Evolutionary conservation across 1,140 invertebrate species (phyloP).

Genomic region (Panulirus ornatus): DNA sequence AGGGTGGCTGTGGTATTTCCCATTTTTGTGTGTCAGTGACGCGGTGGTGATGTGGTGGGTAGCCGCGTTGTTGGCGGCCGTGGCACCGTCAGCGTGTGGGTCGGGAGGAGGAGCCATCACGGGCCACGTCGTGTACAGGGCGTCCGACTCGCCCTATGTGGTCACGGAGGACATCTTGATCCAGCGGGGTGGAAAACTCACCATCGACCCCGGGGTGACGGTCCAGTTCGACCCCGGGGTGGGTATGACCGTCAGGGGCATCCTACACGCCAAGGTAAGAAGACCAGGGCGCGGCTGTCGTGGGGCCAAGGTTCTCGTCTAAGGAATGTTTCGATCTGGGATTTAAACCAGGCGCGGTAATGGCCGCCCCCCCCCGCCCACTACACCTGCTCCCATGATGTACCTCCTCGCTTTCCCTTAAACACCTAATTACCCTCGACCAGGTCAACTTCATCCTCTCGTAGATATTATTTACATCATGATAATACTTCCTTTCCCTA

Average conservation of each 20-base stretch:
- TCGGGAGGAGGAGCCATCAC: constrained; percentile 52
- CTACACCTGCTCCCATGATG: neutral
- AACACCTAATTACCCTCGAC: neutral
- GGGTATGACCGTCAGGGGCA: constrained; percentile 93
- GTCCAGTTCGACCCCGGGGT: constrained; percentile 92
- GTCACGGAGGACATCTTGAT: constrained; percentile 89
- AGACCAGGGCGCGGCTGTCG: too few species aligned
- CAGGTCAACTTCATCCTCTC: too few species aligned
- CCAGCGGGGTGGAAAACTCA: constrained; percentile 85
- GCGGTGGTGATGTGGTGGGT: constrained; percentile 42
- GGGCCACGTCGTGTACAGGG: constrained; percentile 54
- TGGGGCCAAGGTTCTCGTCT: too few species aligned
- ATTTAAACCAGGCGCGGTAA: constrained; percentile 27
- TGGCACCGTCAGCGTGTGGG: neutral
- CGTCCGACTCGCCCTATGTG: constrained; percentile 85
- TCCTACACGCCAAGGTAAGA: constrained; percentile 91
- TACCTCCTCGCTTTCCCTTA: neutral
- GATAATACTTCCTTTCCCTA: too few species aligned
- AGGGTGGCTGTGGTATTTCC: constrained; percentile 1
- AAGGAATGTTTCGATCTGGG: neutral
- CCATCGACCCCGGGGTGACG: constrained; percentile 91
- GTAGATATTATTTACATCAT: too few species aligned
- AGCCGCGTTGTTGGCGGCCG: neutral
- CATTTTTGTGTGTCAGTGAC: neutral
- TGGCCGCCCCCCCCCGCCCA: neutral